A percentile compares a stretch with the other conserved stretches of the same genome.
These are phyloP conservation scores for Brachypteracias leptosomus DNA, from an alignment of 2,113 vertebrate genomes.

Conservation along the genomic window DNA sequence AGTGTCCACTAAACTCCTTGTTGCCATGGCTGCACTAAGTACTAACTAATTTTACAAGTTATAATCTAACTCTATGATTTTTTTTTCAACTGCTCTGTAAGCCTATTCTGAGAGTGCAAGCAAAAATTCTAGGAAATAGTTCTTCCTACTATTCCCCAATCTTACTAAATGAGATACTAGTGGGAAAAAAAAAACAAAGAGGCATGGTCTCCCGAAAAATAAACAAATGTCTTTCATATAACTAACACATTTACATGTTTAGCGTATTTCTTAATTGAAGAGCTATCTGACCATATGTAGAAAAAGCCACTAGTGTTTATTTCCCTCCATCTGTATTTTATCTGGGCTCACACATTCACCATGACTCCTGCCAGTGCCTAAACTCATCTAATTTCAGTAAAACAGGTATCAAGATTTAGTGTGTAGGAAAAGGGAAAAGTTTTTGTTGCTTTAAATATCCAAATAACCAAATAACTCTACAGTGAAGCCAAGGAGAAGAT, in stretches of 20 bases:
- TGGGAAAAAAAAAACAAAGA: neutral
- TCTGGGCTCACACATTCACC: neutral
- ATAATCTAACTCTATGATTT: neutral
- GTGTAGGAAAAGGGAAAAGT: neutral
- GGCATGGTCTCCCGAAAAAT: too few species aligned
- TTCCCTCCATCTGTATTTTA: neutral
- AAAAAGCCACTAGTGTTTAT: neutral
- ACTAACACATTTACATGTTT: neutral
- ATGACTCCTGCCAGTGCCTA: neutral
- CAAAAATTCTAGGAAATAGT: neutral
- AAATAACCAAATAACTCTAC: neutral
- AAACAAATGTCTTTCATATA: neutral
- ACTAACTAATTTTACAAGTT: neutral
- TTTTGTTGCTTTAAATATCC: neutral
- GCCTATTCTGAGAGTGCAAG: neutral
- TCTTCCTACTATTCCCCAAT: neutral
- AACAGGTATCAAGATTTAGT: neutral
- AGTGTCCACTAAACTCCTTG: neutral
- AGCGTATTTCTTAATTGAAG: neutral
- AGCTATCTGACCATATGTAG: neutral
- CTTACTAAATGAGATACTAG: neutral
- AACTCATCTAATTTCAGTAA: neutral
- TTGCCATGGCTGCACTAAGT: conserved; percentile 12
- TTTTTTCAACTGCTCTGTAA: neutral
- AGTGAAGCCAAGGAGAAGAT: neutral